A percentile compares a stretch with the other conserved stretches of the same genome.
These are phyloP conservation scores for Eucidaris tribuloides DNA, from an alignment of 35 echinoderm and acorn worm genomes.

Conservation along the genomic window DNA sequence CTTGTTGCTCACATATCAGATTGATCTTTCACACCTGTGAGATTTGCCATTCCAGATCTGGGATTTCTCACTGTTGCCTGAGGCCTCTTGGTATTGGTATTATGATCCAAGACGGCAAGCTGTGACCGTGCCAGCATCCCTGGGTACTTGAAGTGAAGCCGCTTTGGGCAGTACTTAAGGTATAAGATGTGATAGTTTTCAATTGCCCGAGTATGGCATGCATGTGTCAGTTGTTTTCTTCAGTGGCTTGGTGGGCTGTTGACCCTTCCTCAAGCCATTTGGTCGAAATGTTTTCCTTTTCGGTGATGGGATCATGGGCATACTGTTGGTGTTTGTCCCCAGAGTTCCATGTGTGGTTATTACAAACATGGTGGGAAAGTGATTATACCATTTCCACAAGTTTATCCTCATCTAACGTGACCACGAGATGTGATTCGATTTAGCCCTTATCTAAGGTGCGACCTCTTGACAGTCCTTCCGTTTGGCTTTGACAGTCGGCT, in stretches of 20 bases:
- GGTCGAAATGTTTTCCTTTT: not conserved
- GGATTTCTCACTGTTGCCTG: not conserved
- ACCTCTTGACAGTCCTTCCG: not conserved
- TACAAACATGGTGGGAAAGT: not conserved
- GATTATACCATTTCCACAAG: not conserved
- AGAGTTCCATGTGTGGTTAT: not conserved
- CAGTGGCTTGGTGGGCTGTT: not conserved
- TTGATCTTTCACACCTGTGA: too few relatives aligned
- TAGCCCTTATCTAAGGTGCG: not conserved
- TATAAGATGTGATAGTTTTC: constrained; percentile 26
- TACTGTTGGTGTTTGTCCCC: not conserved
- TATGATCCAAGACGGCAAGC: constrained; percentile 24
- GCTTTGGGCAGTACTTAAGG: constrained; percentile 27
- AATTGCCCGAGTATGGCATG: constrained; percentile 24
- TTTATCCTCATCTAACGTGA: not conserved
- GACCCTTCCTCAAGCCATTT: not conserved
- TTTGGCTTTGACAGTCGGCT: not conserved
- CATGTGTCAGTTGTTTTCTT: constrained; percentile 12
- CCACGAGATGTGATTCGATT: not conserved
- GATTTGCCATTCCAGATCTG: too few relatives aligned
- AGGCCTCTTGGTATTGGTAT: not conserved
- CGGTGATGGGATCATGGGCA: not conserved
- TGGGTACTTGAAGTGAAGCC: constrained; percentile 9
- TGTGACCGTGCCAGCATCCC: constrained; percentile 14
- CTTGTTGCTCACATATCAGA: too few relatives aligned